phyloP scores from a whole-genome alignment of 2,113 vertebrate genomes.

The Eidolon helvum region DNA sequence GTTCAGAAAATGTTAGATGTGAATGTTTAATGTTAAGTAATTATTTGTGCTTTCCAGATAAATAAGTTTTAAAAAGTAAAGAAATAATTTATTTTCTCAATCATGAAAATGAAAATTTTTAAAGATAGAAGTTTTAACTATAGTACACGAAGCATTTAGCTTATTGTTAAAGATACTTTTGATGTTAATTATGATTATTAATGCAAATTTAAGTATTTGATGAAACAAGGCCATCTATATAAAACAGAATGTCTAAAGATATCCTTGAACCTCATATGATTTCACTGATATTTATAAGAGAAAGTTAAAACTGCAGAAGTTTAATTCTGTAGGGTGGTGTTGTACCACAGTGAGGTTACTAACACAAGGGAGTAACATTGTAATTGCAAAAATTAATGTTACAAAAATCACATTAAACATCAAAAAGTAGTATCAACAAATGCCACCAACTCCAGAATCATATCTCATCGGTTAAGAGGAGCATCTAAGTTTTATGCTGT shows the following conservation, averaged over 20 bases:
- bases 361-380: neutral
- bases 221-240: neutral
- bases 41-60: neutral
- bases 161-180: neutral
- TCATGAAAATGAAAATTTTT: neutral
- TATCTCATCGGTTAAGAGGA: neutral
- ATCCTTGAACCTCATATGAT: neutral
- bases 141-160: neutral
- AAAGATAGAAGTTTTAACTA: neutral
- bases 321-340: neutral
- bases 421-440: neutral
- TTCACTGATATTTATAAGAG: neutral
- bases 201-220: slow-evolving; percentile 26
- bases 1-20: neutral
- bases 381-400: neutral
- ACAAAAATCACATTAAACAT: neutral
- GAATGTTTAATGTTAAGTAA: neutral
- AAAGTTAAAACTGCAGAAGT: neutral
- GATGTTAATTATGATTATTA: neutral
- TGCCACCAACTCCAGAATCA: neutral
- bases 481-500: neutral
- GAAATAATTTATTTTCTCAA: neutral
- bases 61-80: neutral
- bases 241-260: slow-evolving; percentile 1
- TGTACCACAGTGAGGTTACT: neutral